phyloP scores from a whole-genome alignment of 2,888 invertebrate genomes.

The Dorcus hopei region DNA sequence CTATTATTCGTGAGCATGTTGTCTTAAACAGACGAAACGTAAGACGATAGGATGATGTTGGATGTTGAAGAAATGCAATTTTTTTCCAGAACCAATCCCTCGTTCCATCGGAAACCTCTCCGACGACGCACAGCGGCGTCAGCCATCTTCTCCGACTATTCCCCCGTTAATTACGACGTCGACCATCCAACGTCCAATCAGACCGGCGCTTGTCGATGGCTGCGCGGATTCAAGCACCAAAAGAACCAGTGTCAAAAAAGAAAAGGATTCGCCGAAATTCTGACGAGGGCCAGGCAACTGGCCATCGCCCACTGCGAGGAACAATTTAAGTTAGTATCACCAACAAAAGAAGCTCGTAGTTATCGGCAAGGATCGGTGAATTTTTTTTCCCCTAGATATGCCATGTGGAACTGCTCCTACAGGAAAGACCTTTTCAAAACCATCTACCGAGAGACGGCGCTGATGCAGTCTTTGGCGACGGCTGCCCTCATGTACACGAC shows the following conservation, averaged over 20 bases:
- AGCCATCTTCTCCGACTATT: conserved; percentile 21
- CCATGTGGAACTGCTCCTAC: conserved; percentile 69
- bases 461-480: conserved; percentile 67
- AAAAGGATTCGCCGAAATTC: conserved; percentile 52
- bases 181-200: conserved; percentile 8
- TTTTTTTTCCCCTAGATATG: conserved; percentile 49
- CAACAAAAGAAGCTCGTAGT: background rate
- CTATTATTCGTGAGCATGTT: too few species aligned
- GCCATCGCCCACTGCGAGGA: conserved; percentile 62
- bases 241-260: conserved; percentile 62
- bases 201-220: conserved; percentile 56
- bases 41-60: too few species aligned
- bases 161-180: background rate
- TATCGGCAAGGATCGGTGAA: too few species aligned
- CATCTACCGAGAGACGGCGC: conserved; percentile 69
- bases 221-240: conserved; percentile 59
- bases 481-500: conserved; percentile 71
- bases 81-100: too few species aligned
- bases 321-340: conserved; percentile 55
- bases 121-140: conserved; percentile 20
- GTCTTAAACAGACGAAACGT: too few species aligned
- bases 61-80: too few species aligned
- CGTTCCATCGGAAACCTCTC: background rate
- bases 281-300: conserved; percentile 54
- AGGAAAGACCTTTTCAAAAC: conserved; percentile 54